phyloP scores from a whole-genome alignment of 2,113 vertebrate species.

The Physeter macrocephalus region DNA sequence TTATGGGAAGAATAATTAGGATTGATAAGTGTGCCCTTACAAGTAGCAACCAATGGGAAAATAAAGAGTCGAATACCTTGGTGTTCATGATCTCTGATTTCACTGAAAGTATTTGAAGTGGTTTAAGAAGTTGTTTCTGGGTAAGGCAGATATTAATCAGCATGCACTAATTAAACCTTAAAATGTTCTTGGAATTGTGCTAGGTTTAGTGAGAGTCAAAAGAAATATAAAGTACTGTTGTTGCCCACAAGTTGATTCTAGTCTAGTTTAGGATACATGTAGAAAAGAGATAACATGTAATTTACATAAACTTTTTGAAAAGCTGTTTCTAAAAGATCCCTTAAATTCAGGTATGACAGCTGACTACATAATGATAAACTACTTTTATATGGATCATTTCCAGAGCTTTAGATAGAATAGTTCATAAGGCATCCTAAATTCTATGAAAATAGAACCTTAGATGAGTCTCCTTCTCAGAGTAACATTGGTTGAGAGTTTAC shows the following conservation, averaged over 20 bases:
- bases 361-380: background rate
- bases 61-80: slow-evolving; percentile 11
- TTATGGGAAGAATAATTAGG: background rate
- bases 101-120: background rate
- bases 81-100: background rate
- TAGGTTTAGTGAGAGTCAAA: background rate
- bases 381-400: background rate
- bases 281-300: background rate
- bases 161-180: background rate
- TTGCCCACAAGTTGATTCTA: background rate
- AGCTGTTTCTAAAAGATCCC: slow-evolving; percentile 12
- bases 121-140: background rate
- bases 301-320: background rate
- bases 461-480: background rate
- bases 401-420: background rate
- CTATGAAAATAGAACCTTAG: background rate
- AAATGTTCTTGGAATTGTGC: background rate
- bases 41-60: background rate
- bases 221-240: background rate
- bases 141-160: background rate
- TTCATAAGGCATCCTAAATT: background rate
- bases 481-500: background rate
- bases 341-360: background rate
- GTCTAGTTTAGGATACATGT: background rate
- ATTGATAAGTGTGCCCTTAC: background rate